These are phyloP conservation scores for Allolobophora icterica DNA, from an alignment of 2,888 invertebrate genomes.

Conservation along the genomic window DNA sequence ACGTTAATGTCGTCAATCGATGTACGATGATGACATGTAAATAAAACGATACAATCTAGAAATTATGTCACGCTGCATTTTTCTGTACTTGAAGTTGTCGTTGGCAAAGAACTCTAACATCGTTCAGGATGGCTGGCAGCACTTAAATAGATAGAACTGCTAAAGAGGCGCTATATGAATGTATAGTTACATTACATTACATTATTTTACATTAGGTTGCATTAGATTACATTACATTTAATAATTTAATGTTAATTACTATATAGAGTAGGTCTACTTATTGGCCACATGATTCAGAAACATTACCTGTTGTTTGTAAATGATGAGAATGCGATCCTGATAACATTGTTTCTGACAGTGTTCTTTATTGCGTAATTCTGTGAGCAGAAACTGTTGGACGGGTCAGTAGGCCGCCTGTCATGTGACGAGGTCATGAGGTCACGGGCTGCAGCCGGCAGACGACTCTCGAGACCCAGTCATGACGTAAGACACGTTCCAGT, in stretches of 20 bases:
- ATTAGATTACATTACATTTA: too few species aligned
- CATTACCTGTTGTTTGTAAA: neutral
- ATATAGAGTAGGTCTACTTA: too few species aligned
- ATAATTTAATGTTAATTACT: too few species aligned
- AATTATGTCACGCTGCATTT: too few species aligned
- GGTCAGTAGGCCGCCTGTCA: neutral
- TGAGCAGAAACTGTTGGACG: neutral
- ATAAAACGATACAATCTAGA: too few species aligned
- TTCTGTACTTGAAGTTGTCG: too few species aligned
- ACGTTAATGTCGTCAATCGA: neutral
- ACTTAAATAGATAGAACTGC: neutral
- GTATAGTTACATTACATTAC: neutral
- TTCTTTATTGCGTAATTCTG: neutral
- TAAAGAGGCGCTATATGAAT: neutral
- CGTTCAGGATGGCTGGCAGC: neutral
- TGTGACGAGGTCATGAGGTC: constrained; percentile 21
- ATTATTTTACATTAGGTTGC: neutral
- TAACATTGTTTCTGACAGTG: neutral
- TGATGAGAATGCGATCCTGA: neutral
- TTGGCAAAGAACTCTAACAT: too few species aligned
- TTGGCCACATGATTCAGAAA: neutral
- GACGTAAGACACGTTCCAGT: constrained; percentile 14
- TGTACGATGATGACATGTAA: too few species aligned
- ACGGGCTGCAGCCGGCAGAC: neutral
- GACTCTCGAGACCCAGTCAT: neutral